Evolutionary conservation across 2,797 vertebrate species (phyloP).

Genomic region (Gymnothorax reevesii): DNA sequence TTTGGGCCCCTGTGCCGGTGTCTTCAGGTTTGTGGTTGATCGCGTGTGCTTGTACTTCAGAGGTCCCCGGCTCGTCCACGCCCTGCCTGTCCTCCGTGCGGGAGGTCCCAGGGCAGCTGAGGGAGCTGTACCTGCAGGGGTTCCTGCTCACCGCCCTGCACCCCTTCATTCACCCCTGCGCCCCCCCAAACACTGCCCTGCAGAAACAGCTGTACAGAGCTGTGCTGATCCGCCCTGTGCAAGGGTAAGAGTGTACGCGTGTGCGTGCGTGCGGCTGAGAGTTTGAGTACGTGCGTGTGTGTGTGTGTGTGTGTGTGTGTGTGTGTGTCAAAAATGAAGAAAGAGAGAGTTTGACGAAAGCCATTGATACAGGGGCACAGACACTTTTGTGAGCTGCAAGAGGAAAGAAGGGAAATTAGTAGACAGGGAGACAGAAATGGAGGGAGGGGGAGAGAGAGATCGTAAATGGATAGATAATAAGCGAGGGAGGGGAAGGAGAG

Average conservation of each 20-base stretch:
- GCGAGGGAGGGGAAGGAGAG: not conserved
- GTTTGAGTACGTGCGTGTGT: not conserved
- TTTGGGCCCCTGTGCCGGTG: not conserved
- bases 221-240: conserved; percentile 83
- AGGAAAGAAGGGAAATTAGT: not conserved
- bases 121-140: conserved; percentile 89
- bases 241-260: conserved; percentile 62
- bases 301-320: not conserved
- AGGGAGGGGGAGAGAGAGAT: not conserved
- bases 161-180: conserved; percentile 88
- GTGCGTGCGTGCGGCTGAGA: not conserved
- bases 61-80: conserved; percentile 82
- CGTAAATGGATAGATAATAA: not conserved
- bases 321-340: not conserved
- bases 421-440: too few species aligned
- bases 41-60: conserved; percentile 44
- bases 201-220: conserved; percentile 91
- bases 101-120: conserved; percentile 87
- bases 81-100: conserved; percentile 85
- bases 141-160: conserved; percentile 88
- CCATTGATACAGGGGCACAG: not conserved
- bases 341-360: not conserved
- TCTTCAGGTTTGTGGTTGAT: conserved; percentile 16
- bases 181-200: conserved; percentile 77
- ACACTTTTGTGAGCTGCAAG: not conserved